These are phyloP conservation scores for Carlito syrichta DNA, from an alignment of 2,113 vertebrate genomes.

Conservation along the genomic window DNA sequence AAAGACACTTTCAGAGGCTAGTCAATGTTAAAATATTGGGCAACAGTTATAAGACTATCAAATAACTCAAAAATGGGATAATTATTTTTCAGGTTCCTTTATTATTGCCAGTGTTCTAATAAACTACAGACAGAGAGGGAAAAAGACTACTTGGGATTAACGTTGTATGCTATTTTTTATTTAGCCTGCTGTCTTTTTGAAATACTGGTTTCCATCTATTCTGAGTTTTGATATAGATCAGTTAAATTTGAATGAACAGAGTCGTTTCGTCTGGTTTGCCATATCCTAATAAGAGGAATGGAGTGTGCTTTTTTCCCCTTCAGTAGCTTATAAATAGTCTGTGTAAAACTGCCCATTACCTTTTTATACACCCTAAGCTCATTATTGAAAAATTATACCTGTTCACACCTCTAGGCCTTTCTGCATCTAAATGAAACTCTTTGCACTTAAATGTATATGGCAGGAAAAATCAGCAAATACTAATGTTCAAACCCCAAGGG, in stretches of 20 bases:
- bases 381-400: conserved; percentile 19
- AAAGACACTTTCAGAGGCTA: not conserved
- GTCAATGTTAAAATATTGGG: not conserved
- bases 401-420: conserved; percentile 35
- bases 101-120: not conserved
- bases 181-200: conserved; percentile 40
- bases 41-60: conserved; percentile 8
- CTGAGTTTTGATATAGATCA: conserved; percentile 38
- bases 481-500: conserved; percentile 73
- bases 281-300: conserved; percentile 36
- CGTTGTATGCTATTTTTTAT: conserved; percentile 4
- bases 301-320: conserved; percentile 34
- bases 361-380: conserved; percentile 12
- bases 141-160: not conserved
- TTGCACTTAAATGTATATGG: conserved; percentile 27
- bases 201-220: conserved; percentile 2
- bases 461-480: conserved; percentile 63
- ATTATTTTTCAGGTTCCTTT: not conserved
- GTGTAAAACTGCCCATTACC: conserved; percentile 42
- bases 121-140: not conserved
- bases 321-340: conserved; percentile 57
- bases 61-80: not conserved
- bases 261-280: not conserved
- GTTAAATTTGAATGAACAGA: conserved; percentile 52
- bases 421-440: not conserved